Percentiles rank a stretch among this genome's conserved stretches.
Evolutionary conservation across 2,797 vertebrate species (phyloP).

Genomic region (Bradypodion pumilum): DNA sequence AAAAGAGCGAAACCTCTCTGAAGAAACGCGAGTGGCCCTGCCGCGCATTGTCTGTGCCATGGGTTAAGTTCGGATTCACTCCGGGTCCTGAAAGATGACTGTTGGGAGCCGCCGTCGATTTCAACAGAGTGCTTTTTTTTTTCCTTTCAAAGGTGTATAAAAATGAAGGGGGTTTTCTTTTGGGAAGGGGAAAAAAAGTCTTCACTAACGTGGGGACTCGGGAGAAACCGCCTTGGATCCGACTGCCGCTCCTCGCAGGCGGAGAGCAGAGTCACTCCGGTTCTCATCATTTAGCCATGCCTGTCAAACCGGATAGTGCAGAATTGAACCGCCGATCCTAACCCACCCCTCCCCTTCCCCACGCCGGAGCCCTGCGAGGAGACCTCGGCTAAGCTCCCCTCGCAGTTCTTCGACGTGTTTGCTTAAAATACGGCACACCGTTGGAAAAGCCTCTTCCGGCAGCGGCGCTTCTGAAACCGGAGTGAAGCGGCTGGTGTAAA

Average conservation of each 20-base stretch:
- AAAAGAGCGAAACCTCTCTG: no score
- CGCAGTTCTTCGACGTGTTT: constrained; percentile 22
- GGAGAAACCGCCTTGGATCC: not conserved
- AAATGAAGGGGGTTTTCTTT: accelerated
- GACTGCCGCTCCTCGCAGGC: not conserved
- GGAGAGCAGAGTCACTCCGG: no score
- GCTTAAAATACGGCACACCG: constrained; percentile 44
- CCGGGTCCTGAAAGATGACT: not conserved
- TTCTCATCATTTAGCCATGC: not conserved
- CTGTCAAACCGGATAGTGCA: not conserved
- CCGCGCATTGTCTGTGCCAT: no score
- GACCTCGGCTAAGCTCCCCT: not conserved
- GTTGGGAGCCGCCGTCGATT: not conserved
- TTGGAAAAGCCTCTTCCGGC: constrained; percentile 37
- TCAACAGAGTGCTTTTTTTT: no score
- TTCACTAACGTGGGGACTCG: no score
- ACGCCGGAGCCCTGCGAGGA: no score
- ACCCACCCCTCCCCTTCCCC: no score
- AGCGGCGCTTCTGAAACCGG: constrained; percentile 21
- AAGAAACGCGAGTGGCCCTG: no score
- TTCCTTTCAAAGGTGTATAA: not conserved
- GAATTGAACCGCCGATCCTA: not conserved
- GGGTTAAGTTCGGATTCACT: not conserved
- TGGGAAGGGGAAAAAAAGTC: no score
- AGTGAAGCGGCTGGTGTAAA: constrained; percentile 47